Conservation (phyloP, 2,888 invertebrate genomes). For the Cantharis lateralis region DNA sequence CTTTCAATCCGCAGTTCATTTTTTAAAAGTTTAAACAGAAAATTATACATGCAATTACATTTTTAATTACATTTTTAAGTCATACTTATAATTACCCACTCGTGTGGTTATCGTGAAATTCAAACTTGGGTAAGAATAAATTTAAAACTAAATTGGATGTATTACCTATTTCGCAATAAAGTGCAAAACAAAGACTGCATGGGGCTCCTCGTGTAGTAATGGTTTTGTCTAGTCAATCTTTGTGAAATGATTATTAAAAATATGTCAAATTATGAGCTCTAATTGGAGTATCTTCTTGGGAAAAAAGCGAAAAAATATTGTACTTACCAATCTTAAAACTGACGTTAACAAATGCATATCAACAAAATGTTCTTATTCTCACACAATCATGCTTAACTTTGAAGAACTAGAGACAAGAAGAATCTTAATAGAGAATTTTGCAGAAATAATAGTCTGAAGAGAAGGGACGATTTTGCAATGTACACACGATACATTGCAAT, state of each 20-base stretch:
- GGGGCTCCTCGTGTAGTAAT: neutral
- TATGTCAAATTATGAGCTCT: neutral
- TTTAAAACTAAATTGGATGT: neutral
- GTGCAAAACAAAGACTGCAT: neutral
- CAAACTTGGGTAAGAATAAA: neutral
- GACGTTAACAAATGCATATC: constrained; percentile 29
- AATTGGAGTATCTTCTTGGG: neutral
- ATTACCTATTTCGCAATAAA: neutral
- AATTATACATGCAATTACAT: neutral
- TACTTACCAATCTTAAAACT: constrained; percentile 31
- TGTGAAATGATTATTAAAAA: neutral
- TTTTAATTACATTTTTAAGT: neutral
- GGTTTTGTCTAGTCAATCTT: neutral
- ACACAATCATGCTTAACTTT: constrained; percentile 20
- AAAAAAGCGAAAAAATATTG: neutral
- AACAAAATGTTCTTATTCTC: constrained; percentile 21
- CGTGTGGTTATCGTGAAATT: neutral
- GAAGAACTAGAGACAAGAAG: constrained; percentile 9
- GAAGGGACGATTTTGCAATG: constrained; percentile 42
- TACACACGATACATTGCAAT: constrained; percentile 33
- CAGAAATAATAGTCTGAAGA: constrained; percentile 31
- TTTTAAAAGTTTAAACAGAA: neutral
- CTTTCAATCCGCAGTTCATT: neutral
- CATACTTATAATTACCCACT: neutral
- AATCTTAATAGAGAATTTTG: constrained; percentile 28